Base-by-base conservation (phyloP, 2,888 invertebrate genomes). In the Ptychoptera albimana region DNA sequence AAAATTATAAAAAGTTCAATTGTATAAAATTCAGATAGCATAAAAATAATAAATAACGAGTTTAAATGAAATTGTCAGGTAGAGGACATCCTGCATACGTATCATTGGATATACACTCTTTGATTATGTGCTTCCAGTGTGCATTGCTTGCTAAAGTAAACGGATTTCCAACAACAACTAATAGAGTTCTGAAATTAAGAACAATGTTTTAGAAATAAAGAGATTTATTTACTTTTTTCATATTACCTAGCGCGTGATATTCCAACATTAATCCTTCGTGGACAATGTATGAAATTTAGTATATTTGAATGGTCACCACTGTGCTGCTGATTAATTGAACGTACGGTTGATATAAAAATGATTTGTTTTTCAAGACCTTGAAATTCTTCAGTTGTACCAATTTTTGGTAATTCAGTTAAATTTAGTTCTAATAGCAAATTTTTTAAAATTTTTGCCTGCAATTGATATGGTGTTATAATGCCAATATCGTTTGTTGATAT, bases 381-480 rank as follows among this genome's bases (percentile, higher is more conserved):
- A 57, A 87, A 86, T 57, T 87, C 87, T 63, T 89, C 87, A 2
- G 87, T 83, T 4, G 82, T 80, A 1, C 84, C 86, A 36, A 87
- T 71, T 68, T 85, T 75, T 39, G 82, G 77, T 53, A 61, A 56
- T 2, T 43, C 36, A 12, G 60, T 11, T 9, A 30, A 48, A 35
- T 72, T 66, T 14, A 73, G 65, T 40, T 69, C 69, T 42, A 70
- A 69, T 29, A 61, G 59, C 42, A 61, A 48, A 32, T 39, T 52
- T 1, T 60, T 52, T 7, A 63, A 46, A 34, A 55, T 51, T 42
- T 56, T 68, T 60, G 88, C 89, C 75, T 96, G 96, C 60, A 88
- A 87, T 48, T 81, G 67, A 58, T 96, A 96, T 0, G 94, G 94
- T 11, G 93, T 84, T 48, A 96, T 85, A 45, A 96, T 79, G 4